phyloP scores from a whole-genome alignment of 37 sponge, comb jelly and placozoan species.

The Chondrilla cf. caribensis region DNA sequence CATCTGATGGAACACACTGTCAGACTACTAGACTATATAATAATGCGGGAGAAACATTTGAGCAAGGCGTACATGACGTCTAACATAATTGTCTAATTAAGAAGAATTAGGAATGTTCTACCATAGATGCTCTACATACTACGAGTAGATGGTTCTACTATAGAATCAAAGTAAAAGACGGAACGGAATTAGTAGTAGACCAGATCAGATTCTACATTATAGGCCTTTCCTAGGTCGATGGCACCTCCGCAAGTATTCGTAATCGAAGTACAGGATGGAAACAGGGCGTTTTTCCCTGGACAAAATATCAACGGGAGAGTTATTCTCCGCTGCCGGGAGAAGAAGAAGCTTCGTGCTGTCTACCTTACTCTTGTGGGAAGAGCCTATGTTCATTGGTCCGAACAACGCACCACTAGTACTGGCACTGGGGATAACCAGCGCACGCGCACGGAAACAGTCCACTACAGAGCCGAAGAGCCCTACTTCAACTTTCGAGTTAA shows the following conservation, averaged over 20 bases:
- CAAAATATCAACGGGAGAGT: conserved; percentile 16
- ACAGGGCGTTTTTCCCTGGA: conserved; percentile 37
- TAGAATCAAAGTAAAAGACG: too few relatives aligned
- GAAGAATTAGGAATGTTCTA: too few relatives aligned
- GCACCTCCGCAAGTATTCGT: conserved; percentile 12
- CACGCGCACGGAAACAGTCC: conserved; percentile 24
- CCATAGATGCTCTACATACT: too few relatives aligned
- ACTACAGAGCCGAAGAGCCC: conserved; percentile 22
- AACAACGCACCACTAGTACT: conserved; percentile 21
- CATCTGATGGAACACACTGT: too few relatives aligned
- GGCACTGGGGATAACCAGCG: conserved; percentile 39
- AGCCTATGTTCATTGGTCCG: conserved; percentile 64
- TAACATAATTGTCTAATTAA: too few relatives aligned
- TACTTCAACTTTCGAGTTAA: not conserved
- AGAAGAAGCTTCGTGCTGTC: conserved; percentile 21
- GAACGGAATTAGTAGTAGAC: too few relatives aligned
- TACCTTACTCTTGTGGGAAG: conserved; percentile 29
- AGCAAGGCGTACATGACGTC: too few relatives aligned
- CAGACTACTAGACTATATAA: too few relatives aligned
- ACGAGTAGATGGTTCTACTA: too few relatives aligned
- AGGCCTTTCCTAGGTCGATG: too few relatives aligned
- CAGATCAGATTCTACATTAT: too few relatives aligned
- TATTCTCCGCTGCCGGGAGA: not conserved
- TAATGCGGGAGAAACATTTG: too few relatives aligned
- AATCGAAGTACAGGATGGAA: not conserved